Evolutionary conservation across 2,888 invertebrate genomes (phyloP).

Genomic region (Papilio elwesi): DNA sequence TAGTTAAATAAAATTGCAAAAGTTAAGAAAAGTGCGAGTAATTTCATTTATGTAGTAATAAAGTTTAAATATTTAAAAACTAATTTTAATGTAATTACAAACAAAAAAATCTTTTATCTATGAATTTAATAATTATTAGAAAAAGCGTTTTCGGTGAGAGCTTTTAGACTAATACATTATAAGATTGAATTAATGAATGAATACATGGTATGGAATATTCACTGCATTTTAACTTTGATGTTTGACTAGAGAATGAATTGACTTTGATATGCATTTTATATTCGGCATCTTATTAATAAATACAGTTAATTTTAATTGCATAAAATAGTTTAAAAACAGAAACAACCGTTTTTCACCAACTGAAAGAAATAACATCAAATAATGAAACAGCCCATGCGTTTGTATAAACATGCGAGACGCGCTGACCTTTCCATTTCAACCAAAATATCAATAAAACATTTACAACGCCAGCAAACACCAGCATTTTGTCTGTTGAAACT

Average conservation of each 20-base stretch:
- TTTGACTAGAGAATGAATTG: slow-evolving; percentile 3
- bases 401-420: slow-evolving; percentile 64
- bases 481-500: slow-evolving; percentile 4
- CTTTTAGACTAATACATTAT: neutral
- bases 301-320: slow-evolving; percentile 1
- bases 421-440: slow-evolving; percentile 62
- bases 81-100: neutral
- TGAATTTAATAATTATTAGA: slow-evolving; percentile 1
- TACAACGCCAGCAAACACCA: neutral
- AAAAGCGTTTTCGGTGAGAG: slow-evolving; percentile 28
- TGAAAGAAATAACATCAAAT: slow-evolving; percentile 36
- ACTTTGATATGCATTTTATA: neutral
- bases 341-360: slow-evolving; percentile 26
- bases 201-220: slow-evolving; percentile 12
- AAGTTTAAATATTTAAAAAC: neutral
- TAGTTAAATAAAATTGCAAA: slow-evolving; percentile 6
- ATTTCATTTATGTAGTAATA: neutral
- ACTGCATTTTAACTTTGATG: slow-evolving; percentile 14
- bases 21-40: neutral
- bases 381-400: slow-evolving; percentile 65
- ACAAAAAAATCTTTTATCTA: neutral
- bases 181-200: slow-evolving; percentile 7
- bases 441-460: slow-evolving; percentile 19
- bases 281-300: slow-evolving; percentile 4
- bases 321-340: slow-evolving; percentile 13